These are phyloP conservation scores for Xiphorhynchus elegans DNA, from an alignment of 2,113 vertebrate genomes.

Conservation along the genomic window DNA sequence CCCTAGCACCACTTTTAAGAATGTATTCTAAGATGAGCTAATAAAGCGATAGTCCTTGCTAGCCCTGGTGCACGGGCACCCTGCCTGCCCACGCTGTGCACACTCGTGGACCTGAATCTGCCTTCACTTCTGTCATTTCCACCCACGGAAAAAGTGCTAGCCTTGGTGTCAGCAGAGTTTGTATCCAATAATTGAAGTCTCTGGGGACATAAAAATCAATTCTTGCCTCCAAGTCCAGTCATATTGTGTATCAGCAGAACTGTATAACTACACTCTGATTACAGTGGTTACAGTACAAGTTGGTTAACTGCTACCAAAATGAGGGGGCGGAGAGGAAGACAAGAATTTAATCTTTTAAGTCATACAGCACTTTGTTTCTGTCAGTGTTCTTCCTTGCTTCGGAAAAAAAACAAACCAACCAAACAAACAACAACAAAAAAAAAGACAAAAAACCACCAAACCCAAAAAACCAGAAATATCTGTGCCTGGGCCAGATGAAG, in stretches of 20 bases:
- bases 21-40: neutral
- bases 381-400: neutral
- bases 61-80: neutral
- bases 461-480: neutral
- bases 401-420: neutral
- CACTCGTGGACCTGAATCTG: fast-evolving
- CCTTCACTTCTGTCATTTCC: neutral
- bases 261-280: slow-evolving; percentile 6
- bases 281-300: slow-evolving; percentile 23
- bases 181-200: slow-evolving; percentile 3
- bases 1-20: neutral
- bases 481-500: neutral
- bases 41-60: neutral
- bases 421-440: too few species aligned
- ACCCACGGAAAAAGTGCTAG: neutral
- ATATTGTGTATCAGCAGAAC: slow-evolving; percentile 44
- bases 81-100: neutral
- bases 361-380: neutral
- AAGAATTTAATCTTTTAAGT: neutral
- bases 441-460: too few species aligned
- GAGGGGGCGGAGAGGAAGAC: neutral
- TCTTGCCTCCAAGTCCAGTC: neutral
- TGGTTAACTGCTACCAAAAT: slow-evolving; percentile 26
- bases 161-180: slow-evolving; percentile 16
- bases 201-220: neutral